Evolutionary conservation across 2,888 invertebrate species (phyloP).

Genomic region (Hecatera dysodea): DNA sequence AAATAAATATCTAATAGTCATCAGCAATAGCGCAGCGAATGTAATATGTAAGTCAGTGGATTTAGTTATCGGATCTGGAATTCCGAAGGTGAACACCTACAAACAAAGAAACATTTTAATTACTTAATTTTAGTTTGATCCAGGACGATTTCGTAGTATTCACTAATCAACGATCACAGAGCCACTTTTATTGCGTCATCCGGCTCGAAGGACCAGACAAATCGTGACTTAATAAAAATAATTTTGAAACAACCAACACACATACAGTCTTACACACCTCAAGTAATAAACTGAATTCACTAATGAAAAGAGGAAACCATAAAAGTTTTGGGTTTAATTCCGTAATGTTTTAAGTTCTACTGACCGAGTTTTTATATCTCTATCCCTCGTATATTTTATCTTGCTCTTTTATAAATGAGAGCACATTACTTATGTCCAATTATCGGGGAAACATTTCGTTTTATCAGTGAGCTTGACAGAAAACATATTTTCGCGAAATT

Average conservation of each 20-base stretch:
- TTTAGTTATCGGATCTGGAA: too few relatives aligned
- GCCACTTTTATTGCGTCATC: not conserved
- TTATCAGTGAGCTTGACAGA: constrained; percentile 24
- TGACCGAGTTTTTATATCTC: constrained; percentile 9
- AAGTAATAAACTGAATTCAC: constrained; percentile 34
- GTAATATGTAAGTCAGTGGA: too few relatives aligned
- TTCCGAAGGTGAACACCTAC: too few relatives aligned
- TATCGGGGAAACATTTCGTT: constrained; percentile 45
- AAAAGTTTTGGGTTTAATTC: constrained; percentile 44
- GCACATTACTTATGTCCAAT: constrained; percentile 51
- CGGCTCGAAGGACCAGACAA: constrained; percentile 15
- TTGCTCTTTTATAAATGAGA: constrained; percentile 49
- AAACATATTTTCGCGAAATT: constrained; percentile 12
- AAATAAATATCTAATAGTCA: too few relatives aligned
- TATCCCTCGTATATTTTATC: constrained; percentile 14
- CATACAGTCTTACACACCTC: constrained; percentile 8
- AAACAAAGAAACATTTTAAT: too few relatives aligned
- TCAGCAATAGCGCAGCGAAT: too few relatives aligned
- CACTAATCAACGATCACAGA: too few relatives aligned
- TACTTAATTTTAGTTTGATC: too few relatives aligned
- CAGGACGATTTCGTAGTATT: too few relatives aligned
- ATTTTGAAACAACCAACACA: constrained; percentile 12
- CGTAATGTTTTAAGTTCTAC: constrained; percentile 34
- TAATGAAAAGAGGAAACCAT: constrained; percentile 48
- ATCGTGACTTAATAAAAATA: constrained; percentile 16